Percentiles rank a stretch among this genome's conserved stretches.
phyloP scores from a whole-genome alignment of 1,140 invertebrate species.

The Drosophila tsacasi region DNA sequence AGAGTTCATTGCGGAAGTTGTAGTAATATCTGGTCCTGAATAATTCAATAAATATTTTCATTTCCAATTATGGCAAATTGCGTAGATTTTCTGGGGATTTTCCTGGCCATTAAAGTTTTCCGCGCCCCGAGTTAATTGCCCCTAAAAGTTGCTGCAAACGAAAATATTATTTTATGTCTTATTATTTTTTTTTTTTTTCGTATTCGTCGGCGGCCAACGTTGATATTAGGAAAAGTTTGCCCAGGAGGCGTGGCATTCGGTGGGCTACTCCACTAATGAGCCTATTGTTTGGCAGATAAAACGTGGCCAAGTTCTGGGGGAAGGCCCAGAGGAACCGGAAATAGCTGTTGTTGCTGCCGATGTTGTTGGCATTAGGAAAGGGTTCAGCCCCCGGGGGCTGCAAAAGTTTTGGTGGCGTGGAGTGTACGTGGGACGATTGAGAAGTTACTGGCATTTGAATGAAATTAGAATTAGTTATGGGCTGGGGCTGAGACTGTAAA shows the following conservation, averaged over 20 bases:
- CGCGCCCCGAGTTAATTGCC: conserved; percentile 64
- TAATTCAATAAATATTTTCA: conserved; percentile 77
- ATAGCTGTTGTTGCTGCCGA: conserved; percentile 44
- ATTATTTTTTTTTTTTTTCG: conserved; percentile 1
- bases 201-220: conserved; percentile 3
- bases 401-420: conserved; percentile 37
- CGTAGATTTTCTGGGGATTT: conserved; percentile 36
- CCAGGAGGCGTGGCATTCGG: conserved; percentile 20
- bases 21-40: conserved; percentile 55
- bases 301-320: conserved; percentile 15
- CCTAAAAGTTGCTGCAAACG: conserved; percentile 62
- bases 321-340: conserved; percentile 40
- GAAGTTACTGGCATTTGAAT: conserved; percentile 23
- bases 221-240: conserved; percentile 77
- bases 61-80: conserved; percentile 49
- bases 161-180: conserved; percentile 81
- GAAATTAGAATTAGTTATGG: conserved; percentile 3
- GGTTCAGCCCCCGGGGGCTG: conserved; percentile 36
- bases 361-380: conserved; percentile 56
- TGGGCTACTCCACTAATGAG: conserved; percentile 67
- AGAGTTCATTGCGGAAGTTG: conserved; percentile 33
- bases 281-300: conserved; percentile 73
- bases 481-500: background rate
- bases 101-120: conserved; percentile 45
- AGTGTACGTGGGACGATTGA: conserved; percentile 30